phyloP scores from a whole-genome alignment of 2,888 invertebrate species.

The Acleris laterana region DNA sequence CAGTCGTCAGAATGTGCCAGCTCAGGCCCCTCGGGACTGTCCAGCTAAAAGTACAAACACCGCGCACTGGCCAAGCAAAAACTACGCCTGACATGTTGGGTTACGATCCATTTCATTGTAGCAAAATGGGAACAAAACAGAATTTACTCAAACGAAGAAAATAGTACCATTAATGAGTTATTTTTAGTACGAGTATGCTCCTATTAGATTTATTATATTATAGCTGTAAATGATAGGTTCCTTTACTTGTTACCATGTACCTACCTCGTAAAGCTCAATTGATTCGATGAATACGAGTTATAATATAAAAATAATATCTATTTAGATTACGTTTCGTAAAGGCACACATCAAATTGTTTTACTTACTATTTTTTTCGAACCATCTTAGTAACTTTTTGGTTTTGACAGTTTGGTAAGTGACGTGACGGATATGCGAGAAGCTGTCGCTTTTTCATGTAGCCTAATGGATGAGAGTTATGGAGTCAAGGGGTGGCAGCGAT shows the following conservation, averaged over 20 bases:
- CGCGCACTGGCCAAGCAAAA: slow-evolving; percentile 65
- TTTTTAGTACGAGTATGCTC: slow-evolving; percentile 57
- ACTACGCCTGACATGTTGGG: slow-evolving; percentile 57
- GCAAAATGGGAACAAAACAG: slow-evolving; percentile 51
- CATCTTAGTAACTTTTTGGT: slow-evolving; percentile 40
- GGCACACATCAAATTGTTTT: background rate
- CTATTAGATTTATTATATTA: slow-evolving; percentile 36
- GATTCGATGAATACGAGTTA: background rate
- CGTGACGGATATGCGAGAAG: slow-evolving; percentile 57
- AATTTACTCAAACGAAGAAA: slow-evolving; percentile 68
- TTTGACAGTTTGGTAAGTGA: slow-evolving; percentile 52
- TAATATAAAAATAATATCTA: background rate
- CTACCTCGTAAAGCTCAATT: too few species aligned
- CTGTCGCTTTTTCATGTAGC: slow-evolving; percentile 64
- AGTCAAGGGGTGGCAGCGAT: slow-evolving; percentile 77
- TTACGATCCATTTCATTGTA: slow-evolving; percentile 65
- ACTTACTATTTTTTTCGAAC: background rate
- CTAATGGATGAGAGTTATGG: slow-evolving; percentile 76
- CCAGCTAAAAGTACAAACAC: slow-evolving; percentile 75
- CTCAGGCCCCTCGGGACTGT: slow-evolving; percentile 80
- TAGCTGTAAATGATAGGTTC: too few species aligned
- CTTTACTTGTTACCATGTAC: too few species aligned
- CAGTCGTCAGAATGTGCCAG: slow-evolving; percentile 84
- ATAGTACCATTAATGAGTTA: slow-evolving; percentile 70
- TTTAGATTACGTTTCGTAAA: background rate